Evolutionary conservation across 2,113 vertebrate species (phyloP).

Genomic region (Myotis davidii): DNA sequence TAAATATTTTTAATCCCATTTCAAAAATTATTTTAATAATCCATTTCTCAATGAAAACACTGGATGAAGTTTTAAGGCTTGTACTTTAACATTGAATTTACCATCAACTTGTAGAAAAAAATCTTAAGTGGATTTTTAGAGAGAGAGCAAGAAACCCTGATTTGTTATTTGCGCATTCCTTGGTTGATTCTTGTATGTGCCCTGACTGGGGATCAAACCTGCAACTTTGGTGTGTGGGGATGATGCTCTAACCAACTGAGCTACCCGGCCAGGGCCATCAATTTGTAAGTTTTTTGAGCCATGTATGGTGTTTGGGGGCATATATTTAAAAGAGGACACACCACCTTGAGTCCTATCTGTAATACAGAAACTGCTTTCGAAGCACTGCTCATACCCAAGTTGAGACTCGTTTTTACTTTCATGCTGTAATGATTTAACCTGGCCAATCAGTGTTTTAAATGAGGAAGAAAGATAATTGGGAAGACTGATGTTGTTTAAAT

Average conservation of each 20-base stretch:
- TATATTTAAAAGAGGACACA: background rate
- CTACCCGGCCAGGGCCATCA: background rate
- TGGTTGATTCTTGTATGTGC: background rate
- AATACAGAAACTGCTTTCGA: background rate
- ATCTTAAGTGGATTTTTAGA: background rate
- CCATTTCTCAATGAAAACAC: slow-evolving; percentile 70
- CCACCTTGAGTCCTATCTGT: background rate
- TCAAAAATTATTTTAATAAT: slow-evolving; percentile 78
- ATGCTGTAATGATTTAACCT: slow-evolving; percentile 44
- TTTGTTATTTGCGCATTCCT: background rate
- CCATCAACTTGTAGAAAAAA: slow-evolving; percentile 52
- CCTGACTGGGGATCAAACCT: background rate
- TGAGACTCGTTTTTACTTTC: slow-evolving; percentile 53
- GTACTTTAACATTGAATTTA: slow-evolving; percentile 51
- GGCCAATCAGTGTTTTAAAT: slow-evolving; percentile 71
- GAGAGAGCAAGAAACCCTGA: background rate
- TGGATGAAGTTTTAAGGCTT: slow-evolving; percentile 64
- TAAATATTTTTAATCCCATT: slow-evolving; percentile 74
- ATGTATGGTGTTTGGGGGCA: background rate
- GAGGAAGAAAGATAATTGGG: slow-evolving; percentile 45
- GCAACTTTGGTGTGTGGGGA: background rate
- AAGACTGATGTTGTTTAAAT: slow-evolving; percentile 14
- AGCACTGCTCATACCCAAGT: background rate
- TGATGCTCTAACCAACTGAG: background rate
- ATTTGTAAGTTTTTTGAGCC: slow-evolving; percentile 59